These are phyloP conservation scores for Malurus alboscapulatus DNA, from an alignment of 2,113 vertebrate species.

Conservation along the genomic window DNA sequence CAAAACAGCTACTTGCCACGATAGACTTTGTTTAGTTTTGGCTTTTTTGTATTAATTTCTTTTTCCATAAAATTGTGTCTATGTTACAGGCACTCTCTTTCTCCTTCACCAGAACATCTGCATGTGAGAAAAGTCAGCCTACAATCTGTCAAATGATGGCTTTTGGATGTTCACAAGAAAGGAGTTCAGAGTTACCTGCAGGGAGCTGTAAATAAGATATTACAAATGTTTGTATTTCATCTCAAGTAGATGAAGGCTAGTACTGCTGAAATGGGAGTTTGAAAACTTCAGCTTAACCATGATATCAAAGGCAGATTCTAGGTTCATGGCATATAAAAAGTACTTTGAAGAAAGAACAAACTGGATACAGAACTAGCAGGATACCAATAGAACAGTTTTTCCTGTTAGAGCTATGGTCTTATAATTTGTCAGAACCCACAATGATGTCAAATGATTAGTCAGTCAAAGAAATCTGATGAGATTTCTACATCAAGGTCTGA, in stretches of 20 bases:
- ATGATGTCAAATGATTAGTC: not conserved
- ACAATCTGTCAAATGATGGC: not conserved
- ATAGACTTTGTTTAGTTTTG: not conserved
- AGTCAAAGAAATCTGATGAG: not conserved
- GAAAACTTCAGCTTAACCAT: not conserved
- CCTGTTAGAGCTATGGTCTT: not conserved
- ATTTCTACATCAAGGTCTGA: not conserved
- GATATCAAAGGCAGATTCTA: not conserved
- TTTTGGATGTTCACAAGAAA: not conserved
- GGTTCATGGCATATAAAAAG: not conserved
- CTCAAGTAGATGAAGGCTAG: not conserved
- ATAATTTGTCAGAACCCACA: not conserved
- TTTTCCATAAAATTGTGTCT: not conserved
- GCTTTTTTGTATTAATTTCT: not conserved
- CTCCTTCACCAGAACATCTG: not conserved
- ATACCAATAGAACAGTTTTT: not conserved
- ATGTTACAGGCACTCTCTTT: not conserved
- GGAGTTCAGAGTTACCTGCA: not conserved
- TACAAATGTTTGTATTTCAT: not conserved
- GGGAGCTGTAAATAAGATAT: not conserved
- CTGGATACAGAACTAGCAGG: not conserved
- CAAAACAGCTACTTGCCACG: not conserved
- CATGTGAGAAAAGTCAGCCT: not conserved
- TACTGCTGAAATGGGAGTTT: not conserved
- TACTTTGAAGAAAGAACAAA: not conserved